Evolutionary conservation across 2,888 invertebrate genomes (phyloP).

Genomic region (Peribatodes rhomboidaria): DNA sequence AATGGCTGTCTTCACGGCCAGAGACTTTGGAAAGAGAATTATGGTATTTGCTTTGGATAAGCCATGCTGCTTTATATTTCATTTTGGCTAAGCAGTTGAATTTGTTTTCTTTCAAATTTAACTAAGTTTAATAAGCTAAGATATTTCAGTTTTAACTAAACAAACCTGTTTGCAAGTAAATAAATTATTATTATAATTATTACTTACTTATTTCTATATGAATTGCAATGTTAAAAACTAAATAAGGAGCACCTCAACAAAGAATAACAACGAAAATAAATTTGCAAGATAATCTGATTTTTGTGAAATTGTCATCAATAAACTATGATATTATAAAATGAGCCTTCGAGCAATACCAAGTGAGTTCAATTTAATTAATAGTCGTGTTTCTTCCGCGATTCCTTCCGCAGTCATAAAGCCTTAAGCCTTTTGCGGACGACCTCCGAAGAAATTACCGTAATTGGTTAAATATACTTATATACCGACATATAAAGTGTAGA

Average conservation of each 20-base stretch:
- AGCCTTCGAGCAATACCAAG: conserved; percentile 12
- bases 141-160: too few relatives aligned
- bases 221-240: too few relatives aligned
- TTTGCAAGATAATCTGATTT: too few relatives aligned
- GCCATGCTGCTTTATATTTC: neutral
- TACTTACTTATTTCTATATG: too few relatives aligned
- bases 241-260: too few relatives aligned
- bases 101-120: neutral
- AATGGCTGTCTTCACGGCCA: conserved; percentile 16
- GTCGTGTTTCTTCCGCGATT: conserved; percentile 31
- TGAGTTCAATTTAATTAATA: conserved; percentile 37
- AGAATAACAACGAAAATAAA: too few relatives aligned
- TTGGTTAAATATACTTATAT: conserved; percentile 30
- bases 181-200: too few relatives aligned
- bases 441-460: conserved; percentile 43
- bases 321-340: conserved; percentile 5
- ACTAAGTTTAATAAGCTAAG: too few relatives aligned
- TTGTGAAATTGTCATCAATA: conserved; percentile 1
- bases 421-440: conserved; percentile 38
- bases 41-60: neutral
- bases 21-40: conserved; percentile 7
- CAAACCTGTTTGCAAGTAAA: too few relatives aligned
- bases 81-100: neutral
- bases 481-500: neutral
- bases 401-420: conserved; percentile 41